Evolutionary conservation across 1,140 invertebrate species (phyloP).

Genomic region (Sycobia sp.): DNA sequence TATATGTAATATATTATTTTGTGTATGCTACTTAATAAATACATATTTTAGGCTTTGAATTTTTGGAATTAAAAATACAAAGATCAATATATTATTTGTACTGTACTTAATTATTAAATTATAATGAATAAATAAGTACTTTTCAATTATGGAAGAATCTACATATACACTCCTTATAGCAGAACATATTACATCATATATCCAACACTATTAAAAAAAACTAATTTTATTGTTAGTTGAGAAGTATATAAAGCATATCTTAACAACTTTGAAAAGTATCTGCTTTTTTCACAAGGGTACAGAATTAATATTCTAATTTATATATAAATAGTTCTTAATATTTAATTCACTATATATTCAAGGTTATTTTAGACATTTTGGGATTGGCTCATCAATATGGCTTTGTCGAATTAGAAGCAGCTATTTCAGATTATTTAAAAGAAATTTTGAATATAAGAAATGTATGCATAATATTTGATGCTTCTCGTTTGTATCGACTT

Average conservation of each 20-base stretch:
- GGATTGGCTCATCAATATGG: conserved; percentile 93
- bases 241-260: too few species aligned
- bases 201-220: too few species aligned
- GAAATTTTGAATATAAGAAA: conserved; percentile 86
- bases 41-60: too few species aligned
- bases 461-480: conserved; percentile 92
- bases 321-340: background rate
- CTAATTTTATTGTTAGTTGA: too few species aligned
- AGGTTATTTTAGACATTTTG: conserved; percentile 56
- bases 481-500: conserved; percentile 78
- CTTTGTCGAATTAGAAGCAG: conserved; percentile 86
- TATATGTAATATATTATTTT: too few species aligned
- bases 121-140: background rate
- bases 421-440: conserved; percentile 91
- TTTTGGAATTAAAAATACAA: too few species aligned
- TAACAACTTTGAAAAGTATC: background rate
- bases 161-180: too few species aligned
- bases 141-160: background rate
- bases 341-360: conserved; percentile 17
- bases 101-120: background rate
- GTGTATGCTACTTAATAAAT: too few species aligned
- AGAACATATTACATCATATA: too few species aligned
- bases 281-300: too few species aligned
- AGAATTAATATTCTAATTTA: background rate
- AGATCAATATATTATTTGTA: too few species aligned